A percentile compares a stretch with the other conserved stretches of the same genome.
Conservation (phyloP, 2,888 invertebrate genomes). For the Clepsis dumicolana region DNA sequence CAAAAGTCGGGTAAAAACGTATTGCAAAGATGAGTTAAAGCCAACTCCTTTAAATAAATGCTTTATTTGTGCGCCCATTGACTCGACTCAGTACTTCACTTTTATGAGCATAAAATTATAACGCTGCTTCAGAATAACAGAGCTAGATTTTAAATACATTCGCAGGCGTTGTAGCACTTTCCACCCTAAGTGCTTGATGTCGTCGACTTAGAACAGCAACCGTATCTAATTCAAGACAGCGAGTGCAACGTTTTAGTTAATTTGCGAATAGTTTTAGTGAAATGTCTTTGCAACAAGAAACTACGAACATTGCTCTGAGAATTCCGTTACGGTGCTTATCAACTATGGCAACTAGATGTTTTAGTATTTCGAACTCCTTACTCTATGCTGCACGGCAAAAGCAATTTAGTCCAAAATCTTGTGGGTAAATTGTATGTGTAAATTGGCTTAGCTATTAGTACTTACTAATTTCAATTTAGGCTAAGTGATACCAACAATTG, state of each 20-base stretch:
- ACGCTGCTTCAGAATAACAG: too few relatives aligned
- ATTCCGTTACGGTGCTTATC: not conserved
- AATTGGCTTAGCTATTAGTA: too few relatives aligned
- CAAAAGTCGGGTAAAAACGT: too few relatives aligned
- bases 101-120: not conserved
- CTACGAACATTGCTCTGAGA: conserved; percentile 18
- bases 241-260: conserved; percentile 31
- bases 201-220: conserved; percentile 17
- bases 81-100: not conserved
- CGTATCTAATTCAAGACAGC: conserved; percentile 19
- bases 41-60: too few relatives aligned
- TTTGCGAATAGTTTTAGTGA: conserved; percentile 40
- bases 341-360: not conserved
- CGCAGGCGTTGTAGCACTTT: not conserved
- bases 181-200: not conserved
- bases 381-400: too few relatives aligned
- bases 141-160: conserved; percentile 7
- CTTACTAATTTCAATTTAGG: too few relatives aligned
- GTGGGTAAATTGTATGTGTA: too few relatives aligned
- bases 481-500: too few relatives aligned
- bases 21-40: too few relatives aligned
- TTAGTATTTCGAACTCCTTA: not conserved
- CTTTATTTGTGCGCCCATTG: too few relatives aligned
- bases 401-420: too few relatives aligned
- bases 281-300: conserved; percentile 29